Conservation (phyloP, 2,113 vertebrate genomes). For the Dolichallabes microphthalmus region DNA sequence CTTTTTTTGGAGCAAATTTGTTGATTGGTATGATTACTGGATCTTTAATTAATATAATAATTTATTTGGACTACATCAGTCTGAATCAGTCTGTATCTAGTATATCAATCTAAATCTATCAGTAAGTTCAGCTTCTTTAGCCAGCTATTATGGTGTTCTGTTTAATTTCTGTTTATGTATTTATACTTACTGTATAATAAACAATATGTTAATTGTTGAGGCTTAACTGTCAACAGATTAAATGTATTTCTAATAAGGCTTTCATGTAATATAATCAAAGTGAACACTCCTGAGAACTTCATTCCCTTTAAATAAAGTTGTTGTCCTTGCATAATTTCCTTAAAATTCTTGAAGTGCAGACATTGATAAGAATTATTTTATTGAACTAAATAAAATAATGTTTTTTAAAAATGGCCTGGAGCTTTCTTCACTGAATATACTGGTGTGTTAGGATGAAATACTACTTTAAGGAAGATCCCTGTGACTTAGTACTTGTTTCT, state of each 20-base stretch:
- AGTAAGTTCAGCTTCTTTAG: background rate
- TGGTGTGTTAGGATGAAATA: conserved; percentile 16
- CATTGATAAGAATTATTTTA: conserved; percentile 12
- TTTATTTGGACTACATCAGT: conserved; percentile 3
- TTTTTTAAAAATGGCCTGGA: background rate
- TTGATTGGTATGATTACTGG: background rate
- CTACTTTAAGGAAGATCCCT: conserved; percentile 38
- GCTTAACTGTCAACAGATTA: background rate
- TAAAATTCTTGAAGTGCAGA: background rate
- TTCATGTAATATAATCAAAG: background rate
- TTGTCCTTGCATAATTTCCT: background rate
- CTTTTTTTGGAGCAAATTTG: background rate
- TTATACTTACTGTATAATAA: background rate
- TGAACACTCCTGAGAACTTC: background rate
- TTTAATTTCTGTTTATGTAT: background rate
- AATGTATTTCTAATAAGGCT: background rate
- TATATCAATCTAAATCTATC: background rate
- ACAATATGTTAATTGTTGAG: background rate
- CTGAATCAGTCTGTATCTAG: background rate
- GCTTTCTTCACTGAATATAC: background rate
- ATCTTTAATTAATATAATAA: background rate
- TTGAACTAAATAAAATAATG: too few relatives aligned
- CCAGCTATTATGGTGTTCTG: background rate
- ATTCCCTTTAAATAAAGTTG: background rate
- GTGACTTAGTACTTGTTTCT: conserved; percentile 37